Conservation (phyloP, 2,888 invertebrate genomes). For the Ornithoptera priamus region DNA sequence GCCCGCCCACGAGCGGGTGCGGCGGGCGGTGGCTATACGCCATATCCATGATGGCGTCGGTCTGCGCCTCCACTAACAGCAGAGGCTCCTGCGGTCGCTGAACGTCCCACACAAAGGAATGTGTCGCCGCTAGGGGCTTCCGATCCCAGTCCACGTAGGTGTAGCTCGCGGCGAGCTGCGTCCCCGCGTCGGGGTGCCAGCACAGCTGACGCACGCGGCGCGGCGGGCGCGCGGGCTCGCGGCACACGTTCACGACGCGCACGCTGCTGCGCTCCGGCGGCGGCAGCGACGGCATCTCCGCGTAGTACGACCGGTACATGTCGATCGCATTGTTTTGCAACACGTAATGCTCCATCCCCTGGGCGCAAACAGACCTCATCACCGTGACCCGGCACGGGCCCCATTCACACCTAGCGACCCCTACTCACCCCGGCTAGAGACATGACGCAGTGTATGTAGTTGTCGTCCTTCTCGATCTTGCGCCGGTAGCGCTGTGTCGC, state of each 20-base stretch:
- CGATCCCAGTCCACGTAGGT: conserved; percentile 88
- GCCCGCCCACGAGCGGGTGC: conserved; percentile 77
- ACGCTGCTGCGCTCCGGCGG: conserved; percentile 83
- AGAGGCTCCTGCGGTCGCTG: conserved; percentile 91
- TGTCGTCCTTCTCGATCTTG: conserved; percentile 90
- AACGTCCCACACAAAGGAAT: conserved; percentile 91
- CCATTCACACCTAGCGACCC: background rate
- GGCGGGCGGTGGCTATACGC: conserved; percentile 37
- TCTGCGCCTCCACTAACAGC: conserved; percentile 83
- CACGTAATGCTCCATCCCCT: conserved; percentile 91
- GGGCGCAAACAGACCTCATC: conserved; percentile 9
- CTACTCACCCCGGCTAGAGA: conserved; percentile 59
- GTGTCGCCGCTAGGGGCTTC: conserved; percentile 48
- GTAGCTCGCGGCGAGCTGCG: conserved; percentile 90
- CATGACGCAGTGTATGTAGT: conserved; percentile 84
- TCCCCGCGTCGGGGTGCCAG: conserved; percentile 93
- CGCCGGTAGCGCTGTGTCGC: conserved; percentile 87
- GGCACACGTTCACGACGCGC: conserved; percentile 91
- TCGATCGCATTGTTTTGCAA: conserved; percentile 95
- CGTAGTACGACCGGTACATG: conserved; percentile 93
- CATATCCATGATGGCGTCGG: conserved; percentile 84
- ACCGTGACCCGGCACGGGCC: background rate
- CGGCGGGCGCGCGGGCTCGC: conserved; percentile 81
- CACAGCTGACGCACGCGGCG: conserved; percentile 88
- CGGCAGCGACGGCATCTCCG: conserved; percentile 83